These are phyloP conservation scores for Sylvietta virens DNA, from an alignment of 2,113 vertebrate genomes.

Conservation along the genomic window DNA sequence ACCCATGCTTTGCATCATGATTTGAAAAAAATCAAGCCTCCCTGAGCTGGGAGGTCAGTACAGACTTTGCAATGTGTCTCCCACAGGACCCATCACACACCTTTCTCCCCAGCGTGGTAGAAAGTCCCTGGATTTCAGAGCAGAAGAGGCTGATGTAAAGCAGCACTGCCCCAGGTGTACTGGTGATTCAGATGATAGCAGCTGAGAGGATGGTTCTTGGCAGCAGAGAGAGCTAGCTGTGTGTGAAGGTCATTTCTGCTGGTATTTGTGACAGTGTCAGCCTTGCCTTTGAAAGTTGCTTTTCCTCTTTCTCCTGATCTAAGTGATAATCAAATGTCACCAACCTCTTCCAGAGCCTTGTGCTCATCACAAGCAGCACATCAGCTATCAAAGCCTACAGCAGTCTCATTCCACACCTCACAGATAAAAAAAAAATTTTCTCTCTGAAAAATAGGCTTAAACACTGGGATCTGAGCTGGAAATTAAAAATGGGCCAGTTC, in stretches of 20 bases:
- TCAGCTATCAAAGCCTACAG: background rate
- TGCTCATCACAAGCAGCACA: background rate
- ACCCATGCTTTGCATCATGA: background rate
- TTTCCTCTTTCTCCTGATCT: conserved; percentile 15
- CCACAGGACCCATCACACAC: background rate
- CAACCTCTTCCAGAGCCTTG: background rate
- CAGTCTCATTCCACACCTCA: background rate
- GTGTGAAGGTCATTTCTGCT: conserved; percentile 57
- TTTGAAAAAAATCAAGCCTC: background rate
- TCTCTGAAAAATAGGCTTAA: background rate
- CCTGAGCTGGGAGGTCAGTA: background rate
- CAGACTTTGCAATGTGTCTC: background rate
- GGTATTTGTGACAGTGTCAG: conserved; percentile 6
- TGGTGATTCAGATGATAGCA: conserved; percentile 16
- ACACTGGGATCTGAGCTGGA: background rate
- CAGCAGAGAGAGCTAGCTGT: conserved; percentile 30
- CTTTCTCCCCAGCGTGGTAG: background rate
- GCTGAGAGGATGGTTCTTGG: conserved; percentile 38
- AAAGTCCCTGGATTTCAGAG: background rate
- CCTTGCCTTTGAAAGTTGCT: conserved; percentile 48
- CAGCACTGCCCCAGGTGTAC: conserved; percentile 26
- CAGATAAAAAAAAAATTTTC: background rate
- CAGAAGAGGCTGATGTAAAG: background rate
- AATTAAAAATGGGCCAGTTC: background rate
- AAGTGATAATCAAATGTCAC: conserved; percentile 53